phyloP scores from a whole-genome alignment of 2,797 vertebrate genomes.

The Argya squamiceps region DNA sequence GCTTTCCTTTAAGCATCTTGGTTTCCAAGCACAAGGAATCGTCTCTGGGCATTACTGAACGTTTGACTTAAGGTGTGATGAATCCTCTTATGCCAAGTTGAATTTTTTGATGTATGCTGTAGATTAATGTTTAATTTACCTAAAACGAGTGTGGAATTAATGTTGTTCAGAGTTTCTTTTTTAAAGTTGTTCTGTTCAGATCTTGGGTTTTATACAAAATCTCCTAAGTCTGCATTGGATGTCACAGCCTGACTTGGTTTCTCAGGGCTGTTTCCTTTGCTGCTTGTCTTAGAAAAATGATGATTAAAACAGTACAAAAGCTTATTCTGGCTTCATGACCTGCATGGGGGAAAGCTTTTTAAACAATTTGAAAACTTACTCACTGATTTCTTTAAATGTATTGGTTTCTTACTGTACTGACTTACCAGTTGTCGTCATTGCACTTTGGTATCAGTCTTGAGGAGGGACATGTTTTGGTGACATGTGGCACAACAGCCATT shows the following conservation, averaged over 20 bases:
- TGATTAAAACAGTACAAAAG: neutral
- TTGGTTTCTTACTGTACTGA: neutral
- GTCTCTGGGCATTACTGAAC: conserved; percentile 43
- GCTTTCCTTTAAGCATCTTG: conserved; percentile 56
- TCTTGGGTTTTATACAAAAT: neutral
- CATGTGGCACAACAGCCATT: neutral
- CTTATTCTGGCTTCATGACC: neutral
- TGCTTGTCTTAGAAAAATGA: neutral
- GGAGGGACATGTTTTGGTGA: neutral
- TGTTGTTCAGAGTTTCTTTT: neutral
- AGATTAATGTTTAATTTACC: neutral
- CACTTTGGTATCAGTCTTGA: neutral
- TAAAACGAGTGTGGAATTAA: neutral
- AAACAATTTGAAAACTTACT: neutral
- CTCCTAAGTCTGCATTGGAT: neutral
- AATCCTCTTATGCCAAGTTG: conserved; percentile 47
- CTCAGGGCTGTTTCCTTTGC: neutral
- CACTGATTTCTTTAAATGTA: neutral
- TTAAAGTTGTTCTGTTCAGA: neutral
- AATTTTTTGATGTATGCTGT: conserved; percentile 9
- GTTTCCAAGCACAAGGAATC: conserved; percentile 48
- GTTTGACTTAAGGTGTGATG: conserved; percentile 65
- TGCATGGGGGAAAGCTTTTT: conserved; percentile 9
- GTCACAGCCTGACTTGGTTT: neutral
- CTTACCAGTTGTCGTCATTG: neutral